Base-by-base conservation (phyloP, 1,140 invertebrate species). In the Chlorops oryzae region DNA sequence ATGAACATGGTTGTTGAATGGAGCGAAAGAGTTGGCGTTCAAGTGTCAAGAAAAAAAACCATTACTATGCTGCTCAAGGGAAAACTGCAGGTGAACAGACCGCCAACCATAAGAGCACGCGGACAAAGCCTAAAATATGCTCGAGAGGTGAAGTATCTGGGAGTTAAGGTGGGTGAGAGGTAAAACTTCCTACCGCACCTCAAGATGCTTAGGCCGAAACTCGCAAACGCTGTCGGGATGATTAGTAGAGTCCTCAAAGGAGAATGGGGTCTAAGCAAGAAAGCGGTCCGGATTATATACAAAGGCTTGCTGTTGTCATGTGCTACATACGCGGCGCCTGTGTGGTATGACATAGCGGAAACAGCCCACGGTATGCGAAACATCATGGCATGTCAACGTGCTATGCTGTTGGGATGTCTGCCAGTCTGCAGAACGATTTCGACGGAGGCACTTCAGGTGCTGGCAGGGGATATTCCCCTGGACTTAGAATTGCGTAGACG, bases 371-470 rank as follows among this genome's bases (percentile, higher is more conserved):
- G 7, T 37, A 34, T 18, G 43, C 27, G 34, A 25, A 41, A 50
- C 3, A 38, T 50, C 17, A 27, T 50, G 20, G 15, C 39, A 9
- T 50, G 48, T 27, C 38, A 40, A 25, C 27, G 48, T 20, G 27
- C 42, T 4, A 50, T 50, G 15, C 25, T 50, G 48, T 20, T 35
- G 21, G 48, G 39, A 10, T 44, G 39, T 50, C 7, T 40, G 38
- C 9, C 38, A 10, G 18, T 23, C 23, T 44, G 48, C 40, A 23
- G 25, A 23, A 50, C 48, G 27, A 40, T 50, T 21, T 50, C 48
- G 7, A 50, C 40, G n/a, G 48, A 50, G 48, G 48, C 48, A 35
- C 13, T 50, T 38, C 48, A 43, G 24, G 38, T 40, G 38, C 17
- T 50, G 18, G 3, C 34, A 1, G 25, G 48, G n/a, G 48, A n/a